Base-by-base conservation (phyloP, 2,888 invertebrate genomes). In the Drosophila mimica region DNA sequence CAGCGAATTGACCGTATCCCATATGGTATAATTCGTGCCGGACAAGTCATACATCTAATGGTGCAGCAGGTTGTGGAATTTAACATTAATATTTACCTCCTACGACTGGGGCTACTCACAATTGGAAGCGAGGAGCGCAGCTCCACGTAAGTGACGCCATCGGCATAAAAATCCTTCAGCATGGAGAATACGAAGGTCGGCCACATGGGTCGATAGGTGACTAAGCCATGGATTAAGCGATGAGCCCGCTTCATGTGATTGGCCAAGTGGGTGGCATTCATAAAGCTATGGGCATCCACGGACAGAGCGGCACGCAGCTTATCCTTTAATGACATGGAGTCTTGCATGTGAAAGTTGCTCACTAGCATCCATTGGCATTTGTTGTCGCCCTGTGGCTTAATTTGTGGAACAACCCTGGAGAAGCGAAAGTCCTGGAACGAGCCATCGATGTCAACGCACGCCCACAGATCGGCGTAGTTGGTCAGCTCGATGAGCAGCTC, bases 101-200 rank as follows among this genome's bases (percentile, higher is more conserved):
- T 20, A 8, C 5, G 7, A 53, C 2, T 8, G 25, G 4, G n/a
- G 4, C 0, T 60, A 81, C 86, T 87, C 70, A 92, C 92, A 73
- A 82, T 77, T 0, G 95, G 95, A 38, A 96, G 90, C 2, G 94
- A 92, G 31, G 95, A 94, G 56, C 96, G 93, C 0, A 96, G 91
- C 92, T 96, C 96, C 0, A 96, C 89, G 75, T 96, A 96, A 91
- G 95, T 94, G 0, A 96, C 93, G 57, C 95, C 95, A 80, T 96
- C 96, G 5, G 94, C 94, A 83, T 94, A 94, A 53, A 95, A 94
- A 60, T 95, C 94, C 67, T 93, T 91, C 0, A 96, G 92, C 0
- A 94, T 95, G 58, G 94, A 94, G 70, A 95, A 94, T 69, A 95
- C 94, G 82, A 96, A 95, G 57, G 94, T 94, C 63, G 94, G 94